These are phyloP conservation scores for Drosophila sp. DNA, from an alignment of 1,140 invertebrate species.

Conservation along the genomic window DNA sequence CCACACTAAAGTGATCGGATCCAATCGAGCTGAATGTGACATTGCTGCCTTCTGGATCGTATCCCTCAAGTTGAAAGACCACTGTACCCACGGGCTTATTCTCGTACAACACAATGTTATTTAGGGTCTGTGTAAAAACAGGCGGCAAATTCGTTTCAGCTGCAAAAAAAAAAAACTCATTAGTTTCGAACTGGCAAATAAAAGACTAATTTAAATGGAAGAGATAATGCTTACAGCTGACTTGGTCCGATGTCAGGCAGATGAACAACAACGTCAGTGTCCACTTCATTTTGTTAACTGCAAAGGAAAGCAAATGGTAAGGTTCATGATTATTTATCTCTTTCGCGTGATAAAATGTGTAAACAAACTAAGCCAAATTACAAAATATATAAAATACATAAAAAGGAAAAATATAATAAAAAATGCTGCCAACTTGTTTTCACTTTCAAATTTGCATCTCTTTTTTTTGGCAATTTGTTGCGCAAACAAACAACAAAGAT, in stretches of 20 bases:
- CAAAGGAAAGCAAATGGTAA: conserved; percentile 35
- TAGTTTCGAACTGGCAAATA: neutral
- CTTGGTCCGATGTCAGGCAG: conserved; percentile 36
- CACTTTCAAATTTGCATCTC: conserved; percentile 48
- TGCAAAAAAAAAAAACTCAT: conserved; percentile 5
- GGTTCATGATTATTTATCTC: conserved; percentile 49
- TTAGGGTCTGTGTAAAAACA: conserved; percentile 89
- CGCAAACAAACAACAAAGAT: conserved; percentile 79
- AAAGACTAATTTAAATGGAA: neutral
- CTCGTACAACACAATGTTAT: conserved; percentile 91
- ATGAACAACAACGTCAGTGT: conserved; percentile 41
- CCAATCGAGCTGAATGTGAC: conserved; percentile 90
- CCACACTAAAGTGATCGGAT: conserved; percentile 91
- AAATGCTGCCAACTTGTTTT: conserved; percentile 47
- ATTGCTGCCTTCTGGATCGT: conserved; percentile 91
- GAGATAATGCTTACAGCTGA: conserved; percentile 29
- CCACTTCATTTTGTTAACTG: conserved; percentile 58
- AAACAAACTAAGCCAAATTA: conserved; percentile 50
- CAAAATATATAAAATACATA: conserved; percentile 31
- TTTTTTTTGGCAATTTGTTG: conserved; percentile 63
- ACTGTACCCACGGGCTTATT: conserved; percentile 90
- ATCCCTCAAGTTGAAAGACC: conserved; percentile 91
- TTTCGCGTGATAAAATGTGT: conserved; percentile 7
- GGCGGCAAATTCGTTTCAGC: conserved; percentile 87
- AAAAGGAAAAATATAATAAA: neutral